These are phyloP conservation scores for Ceuthmochares aereus DNA, from an alignment of 2,113 vertebrate species.

Conservation along the genomic window DNA sequence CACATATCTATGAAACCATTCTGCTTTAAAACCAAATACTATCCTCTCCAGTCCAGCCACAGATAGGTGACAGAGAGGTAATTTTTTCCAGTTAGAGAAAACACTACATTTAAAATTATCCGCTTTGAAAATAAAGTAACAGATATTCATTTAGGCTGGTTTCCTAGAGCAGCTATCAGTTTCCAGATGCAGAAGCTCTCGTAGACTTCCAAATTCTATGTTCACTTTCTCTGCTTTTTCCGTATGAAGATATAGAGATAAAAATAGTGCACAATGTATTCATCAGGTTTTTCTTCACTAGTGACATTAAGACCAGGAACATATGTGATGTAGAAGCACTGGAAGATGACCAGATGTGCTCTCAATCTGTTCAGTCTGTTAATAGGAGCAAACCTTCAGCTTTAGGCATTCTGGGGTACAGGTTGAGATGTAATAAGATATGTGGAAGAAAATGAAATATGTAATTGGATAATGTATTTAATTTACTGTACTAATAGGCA, in stretches of 20 bases:
- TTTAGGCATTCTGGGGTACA: slow-evolving; percentile 3
- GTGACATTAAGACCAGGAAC: neutral
- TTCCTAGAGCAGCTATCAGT: neutral
- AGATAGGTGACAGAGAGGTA: neutral
- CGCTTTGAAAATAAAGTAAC: neutral
- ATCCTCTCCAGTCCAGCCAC: neutral
- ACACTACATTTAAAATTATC: neutral
- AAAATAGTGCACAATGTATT: neutral
- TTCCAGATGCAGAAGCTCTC: neutral
- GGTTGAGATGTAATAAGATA: neutral
- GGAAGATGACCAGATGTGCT: slow-evolving; percentile 49
- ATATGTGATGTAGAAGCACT: slow-evolving; percentile 29
- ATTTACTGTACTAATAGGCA: slow-evolving; percentile 38
- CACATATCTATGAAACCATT: neutral
- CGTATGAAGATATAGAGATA: neutral
- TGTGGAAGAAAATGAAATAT: slow-evolving; percentile 45
- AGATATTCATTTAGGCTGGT: neutral
- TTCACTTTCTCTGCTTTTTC: neutral
- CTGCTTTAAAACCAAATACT: neutral
- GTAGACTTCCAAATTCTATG: neutral
- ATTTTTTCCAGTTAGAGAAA: neutral
- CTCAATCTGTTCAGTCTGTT: slow-evolving; percentile 29
- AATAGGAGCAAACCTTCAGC: slow-evolving; percentile 18
- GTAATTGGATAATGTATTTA: slow-evolving; percentile 33
- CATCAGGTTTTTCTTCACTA: neutral